Conservation (phyloP, 2,888 invertebrate species). For the Galerucella calmariensis region DNA sequence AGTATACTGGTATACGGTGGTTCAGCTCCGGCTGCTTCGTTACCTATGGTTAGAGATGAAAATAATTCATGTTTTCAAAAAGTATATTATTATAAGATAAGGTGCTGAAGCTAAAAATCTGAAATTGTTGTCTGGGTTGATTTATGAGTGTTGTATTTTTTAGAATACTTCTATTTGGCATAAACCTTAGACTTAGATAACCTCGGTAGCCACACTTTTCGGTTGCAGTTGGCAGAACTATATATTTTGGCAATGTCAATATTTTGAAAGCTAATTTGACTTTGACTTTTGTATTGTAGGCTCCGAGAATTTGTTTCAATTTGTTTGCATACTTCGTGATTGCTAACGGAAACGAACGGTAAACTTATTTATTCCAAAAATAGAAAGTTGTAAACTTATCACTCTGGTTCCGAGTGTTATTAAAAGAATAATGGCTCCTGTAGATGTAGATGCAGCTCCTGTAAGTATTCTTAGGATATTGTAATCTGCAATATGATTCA, state of each 20-base stretch:
- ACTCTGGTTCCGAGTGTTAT: constrained; percentile 16
- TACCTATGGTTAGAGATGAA: too few species aligned
- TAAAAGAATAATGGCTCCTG: constrained; percentile 30
- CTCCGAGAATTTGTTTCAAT: not conserved
- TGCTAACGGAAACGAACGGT: constrained; percentile 19
- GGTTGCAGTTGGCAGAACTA: not conserved
- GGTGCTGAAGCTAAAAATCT: too few species aligned
- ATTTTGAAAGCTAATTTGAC: constrained; percentile 1
- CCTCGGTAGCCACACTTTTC: too few species aligned
- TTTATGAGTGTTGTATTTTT: too few species aligned
- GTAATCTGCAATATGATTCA: constrained; percentile 16
- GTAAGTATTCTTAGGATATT: constrained; percentile 30
- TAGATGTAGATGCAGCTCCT: constrained; percentile 32
- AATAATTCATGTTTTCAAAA: too few species aligned
- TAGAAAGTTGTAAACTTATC: constrained; percentile 19
- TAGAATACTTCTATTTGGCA: too few species aligned
- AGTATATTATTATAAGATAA: too few species aligned
- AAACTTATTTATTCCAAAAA: constrained; percentile 29
- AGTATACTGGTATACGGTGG: too few species aligned
- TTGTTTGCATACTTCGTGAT: constrained; percentile 18
- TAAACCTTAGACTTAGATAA: too few species aligned
- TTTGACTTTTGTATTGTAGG: not conserved
- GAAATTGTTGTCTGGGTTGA: too few species aligned
- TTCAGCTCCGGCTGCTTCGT: too few species aligned
- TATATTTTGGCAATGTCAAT: not conserved